These are phyloP conservation scores for Prosapia bicincta DNA, from an alignment of 2,888 invertebrate genomes.

Conservation along the genomic window DNA sequence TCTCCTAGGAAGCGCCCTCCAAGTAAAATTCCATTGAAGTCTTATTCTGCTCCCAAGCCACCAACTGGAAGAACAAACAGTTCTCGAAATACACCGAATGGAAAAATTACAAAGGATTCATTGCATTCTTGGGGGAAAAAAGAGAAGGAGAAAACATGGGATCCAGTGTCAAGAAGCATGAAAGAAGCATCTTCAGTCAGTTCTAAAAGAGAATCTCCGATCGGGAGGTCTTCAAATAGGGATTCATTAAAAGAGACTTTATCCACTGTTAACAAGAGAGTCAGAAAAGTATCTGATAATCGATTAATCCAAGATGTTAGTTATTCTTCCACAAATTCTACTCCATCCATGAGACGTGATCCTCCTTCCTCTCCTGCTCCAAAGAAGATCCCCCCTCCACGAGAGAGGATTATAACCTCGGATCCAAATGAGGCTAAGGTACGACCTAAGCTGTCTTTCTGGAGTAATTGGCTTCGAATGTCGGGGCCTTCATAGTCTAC, in stretches of 20 bases:
- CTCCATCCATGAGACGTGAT: constrained; percentile 16
- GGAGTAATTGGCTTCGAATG: constrained; percentile 63
- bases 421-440: constrained; percentile 57
- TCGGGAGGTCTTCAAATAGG: constrained; percentile 17
- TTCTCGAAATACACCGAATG: constrained; percentile 28
- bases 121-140: constrained; percentile 11
- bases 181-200: constrained; percentile 4
- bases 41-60: constrained; percentile 60
- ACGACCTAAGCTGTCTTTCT: constrained; percentile 67
- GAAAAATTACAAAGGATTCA: constrained; percentile 6
- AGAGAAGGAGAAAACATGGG: constrained; percentile 34
- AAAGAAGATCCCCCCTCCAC: constrained; percentile 24
- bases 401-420: constrained; percentile 30
- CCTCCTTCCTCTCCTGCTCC: constrained; percentile 24
- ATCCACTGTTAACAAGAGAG: constrained; percentile 43
- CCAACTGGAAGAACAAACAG: constrained; percentile 46
- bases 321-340: constrained; percentile 28
- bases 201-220: constrained; percentile 18
- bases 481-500: constrained; percentile 33
- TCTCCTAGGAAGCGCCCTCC: constrained; percentile 52
- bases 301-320: constrained; percentile 41
- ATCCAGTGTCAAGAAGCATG: constrained; percentile 42
- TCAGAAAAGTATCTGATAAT: constrained; percentile 43
- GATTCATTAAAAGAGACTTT: constrained; percentile 21
- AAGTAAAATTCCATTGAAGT: constrained; percentile 65